Percentiles rank a stretch among this genome's conserved stretches.
Conservation (phyloP, 2,797 vertebrate genomes). For the Hippocampus kuda region DNA sequence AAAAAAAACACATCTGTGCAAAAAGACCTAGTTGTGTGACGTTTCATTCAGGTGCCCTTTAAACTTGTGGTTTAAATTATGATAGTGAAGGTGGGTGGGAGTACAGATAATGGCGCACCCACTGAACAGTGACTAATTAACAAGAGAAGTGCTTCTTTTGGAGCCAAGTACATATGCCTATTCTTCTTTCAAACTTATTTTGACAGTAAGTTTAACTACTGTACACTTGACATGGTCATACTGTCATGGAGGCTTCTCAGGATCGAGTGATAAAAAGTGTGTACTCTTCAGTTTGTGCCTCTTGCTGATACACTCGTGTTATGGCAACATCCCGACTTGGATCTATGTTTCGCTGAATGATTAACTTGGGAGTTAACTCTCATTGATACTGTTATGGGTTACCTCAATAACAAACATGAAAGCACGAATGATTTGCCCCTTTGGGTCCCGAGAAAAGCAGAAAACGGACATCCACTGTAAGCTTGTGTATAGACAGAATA, state of each 20-base stretch:
- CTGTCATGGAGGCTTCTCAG: background rate
- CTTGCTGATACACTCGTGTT: background rate
- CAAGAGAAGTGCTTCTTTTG: background rate
- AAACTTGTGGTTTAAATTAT: background rate
- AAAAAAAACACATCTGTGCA: background rate
- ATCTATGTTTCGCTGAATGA: background rate
- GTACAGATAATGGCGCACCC: background rate
- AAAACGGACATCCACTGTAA: too few species aligned
- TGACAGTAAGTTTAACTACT: background rate
- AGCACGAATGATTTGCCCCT: background rate
- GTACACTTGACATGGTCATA: background rate
- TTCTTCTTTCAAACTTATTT: background rate
- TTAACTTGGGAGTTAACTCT: background rate
- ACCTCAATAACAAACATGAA: background rate
- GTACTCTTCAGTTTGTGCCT: background rate
- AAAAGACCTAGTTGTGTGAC: background rate
- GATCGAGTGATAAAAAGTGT: background rate
- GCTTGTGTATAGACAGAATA: too few species aligned
- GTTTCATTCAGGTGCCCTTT: background rate
- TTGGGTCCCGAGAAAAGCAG: too few species aligned
- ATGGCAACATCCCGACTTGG: background rate
- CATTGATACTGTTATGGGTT: background rate
- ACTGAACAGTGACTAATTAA: slow-evolving; percentile 5
- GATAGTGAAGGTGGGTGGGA: background rate
- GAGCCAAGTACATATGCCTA: background rate